Conservation (phyloP, 92 coral and sea anemone species). For the Paramuricea clavata region DNA sequence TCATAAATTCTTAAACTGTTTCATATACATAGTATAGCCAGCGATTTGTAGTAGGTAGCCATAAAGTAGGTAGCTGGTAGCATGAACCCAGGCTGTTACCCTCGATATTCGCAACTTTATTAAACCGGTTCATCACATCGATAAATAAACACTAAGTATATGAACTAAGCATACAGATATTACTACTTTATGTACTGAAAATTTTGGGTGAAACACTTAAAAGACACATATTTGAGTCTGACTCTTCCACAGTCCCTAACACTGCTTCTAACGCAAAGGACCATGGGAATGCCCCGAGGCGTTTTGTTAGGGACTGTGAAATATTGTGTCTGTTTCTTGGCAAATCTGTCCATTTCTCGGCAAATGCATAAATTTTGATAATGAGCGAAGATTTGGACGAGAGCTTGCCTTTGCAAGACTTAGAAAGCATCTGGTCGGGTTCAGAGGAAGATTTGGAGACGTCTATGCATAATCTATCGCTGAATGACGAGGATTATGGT, state of each 20-base stretch:
- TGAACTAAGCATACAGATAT: too few relatives aligned
- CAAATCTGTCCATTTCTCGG: slow-evolving; percentile 15
- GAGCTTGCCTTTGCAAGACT: not conserved
- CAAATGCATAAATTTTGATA: not conserved
- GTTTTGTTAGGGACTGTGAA: slow-evolving; percentile 27
- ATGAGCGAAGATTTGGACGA: slow-evolving; percentile 28
- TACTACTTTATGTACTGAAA: too few relatives aligned
- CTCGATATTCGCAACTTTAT: too few relatives aligned
- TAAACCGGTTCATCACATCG: too few relatives aligned
- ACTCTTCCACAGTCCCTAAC: slow-evolving; percentile 18
- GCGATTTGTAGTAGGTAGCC: too few relatives aligned
- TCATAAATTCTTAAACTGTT: too few relatives aligned
- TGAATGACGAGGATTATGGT: slow-evolving; percentile 27
- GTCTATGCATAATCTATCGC: slow-evolving; percentile 19
- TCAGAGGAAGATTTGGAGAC: slow-evolving; percentile 28
- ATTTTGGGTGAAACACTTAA: too few relatives aligned
- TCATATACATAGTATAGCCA: too few relatives aligned
- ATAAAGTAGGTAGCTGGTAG: too few relatives aligned
- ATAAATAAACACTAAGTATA: too few relatives aligned
- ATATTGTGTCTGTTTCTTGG: not conserved
- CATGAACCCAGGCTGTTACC: too few relatives aligned
- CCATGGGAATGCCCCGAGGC: slow-evolving; percentile 23
- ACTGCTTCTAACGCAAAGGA: not conserved
- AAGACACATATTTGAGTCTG: too few relatives aligned
- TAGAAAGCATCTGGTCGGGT: slow-evolving; percentile 30